These are phyloP conservation scores for Luperina testacea DNA, from an alignment of 2,888 invertebrate species.

Conservation along the genomic window DNA sequence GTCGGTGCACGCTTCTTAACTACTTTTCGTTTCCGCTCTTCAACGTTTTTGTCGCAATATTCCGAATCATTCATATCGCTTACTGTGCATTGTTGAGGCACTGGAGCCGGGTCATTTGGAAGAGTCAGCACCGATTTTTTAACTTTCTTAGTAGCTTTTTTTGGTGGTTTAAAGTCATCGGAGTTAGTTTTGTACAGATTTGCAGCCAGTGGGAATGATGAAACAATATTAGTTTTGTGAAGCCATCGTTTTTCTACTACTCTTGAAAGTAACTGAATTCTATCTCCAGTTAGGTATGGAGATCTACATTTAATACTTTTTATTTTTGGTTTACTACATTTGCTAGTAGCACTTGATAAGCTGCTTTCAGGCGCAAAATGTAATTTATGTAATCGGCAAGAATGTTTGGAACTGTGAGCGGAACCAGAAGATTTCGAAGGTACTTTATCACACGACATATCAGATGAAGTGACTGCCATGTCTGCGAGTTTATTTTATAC, in stretches of 20 bases:
- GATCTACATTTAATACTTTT: slow-evolving; percentile 65
- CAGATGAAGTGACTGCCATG: slow-evolving; percentile 77
- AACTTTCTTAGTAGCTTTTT: slow-evolving; percentile 74
- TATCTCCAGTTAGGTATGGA: slow-evolving; percentile 77
- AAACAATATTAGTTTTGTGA: slow-evolving; percentile 73
- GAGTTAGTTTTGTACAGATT: slow-evolving; percentile 84
- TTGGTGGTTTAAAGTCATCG: slow-evolving; percentile 78
- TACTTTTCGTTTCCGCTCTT: slow-evolving; percentile 66
- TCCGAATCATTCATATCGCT: slow-evolving; percentile 86
- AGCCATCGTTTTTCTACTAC: slow-evolving; percentile 77
- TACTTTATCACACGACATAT: slow-evolving; percentile 66
- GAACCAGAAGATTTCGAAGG: slow-evolving; percentile 62
- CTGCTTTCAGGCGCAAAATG: slow-evolving; percentile 68
- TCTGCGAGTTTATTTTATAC: slow-evolving; percentile 29
- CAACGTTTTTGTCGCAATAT: slow-evolving; percentile 72
- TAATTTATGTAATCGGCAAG: slow-evolving; percentile 65
- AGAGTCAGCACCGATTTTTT: slow-evolving; percentile 84
- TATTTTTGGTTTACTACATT: slow-evolving; percentile 68
- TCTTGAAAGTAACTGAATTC: slow-evolving; percentile 74
- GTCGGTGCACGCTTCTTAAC: slow-evolving; percentile 71
- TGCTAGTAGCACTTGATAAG: slow-evolving; percentile 63
- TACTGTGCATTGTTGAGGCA: slow-evolving; percentile 79
- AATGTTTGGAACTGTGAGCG: slow-evolving; percentile 64
- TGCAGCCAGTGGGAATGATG: slow-evolving; percentile 79
- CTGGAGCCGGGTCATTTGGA: slow-evolving; percentile 75